A percentile compares a stretch with the other conserved stretches of the same genome.
These are phyloP conservation scores for Timandra comae DNA, from an alignment of 2,888 invertebrate genomes.

Conservation along the genomic window DNA sequence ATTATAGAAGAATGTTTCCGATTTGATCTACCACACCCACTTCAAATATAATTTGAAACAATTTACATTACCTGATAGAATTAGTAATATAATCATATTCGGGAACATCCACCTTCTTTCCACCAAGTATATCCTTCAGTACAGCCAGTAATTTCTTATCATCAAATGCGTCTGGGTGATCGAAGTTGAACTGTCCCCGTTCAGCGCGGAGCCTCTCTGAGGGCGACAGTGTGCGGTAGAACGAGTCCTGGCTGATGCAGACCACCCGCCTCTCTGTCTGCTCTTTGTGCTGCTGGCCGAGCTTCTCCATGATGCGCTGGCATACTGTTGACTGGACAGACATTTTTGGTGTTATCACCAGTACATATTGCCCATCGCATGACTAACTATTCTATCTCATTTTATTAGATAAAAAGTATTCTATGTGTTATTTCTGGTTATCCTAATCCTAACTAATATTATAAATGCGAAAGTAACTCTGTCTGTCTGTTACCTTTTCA, in stretches of 20 bases:
- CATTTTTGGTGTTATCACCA: too few species aligned
- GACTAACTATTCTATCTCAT: too few species aligned
- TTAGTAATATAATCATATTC: constrained; percentile 96
- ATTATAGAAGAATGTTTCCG: too few species aligned
- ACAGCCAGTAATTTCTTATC: constrained; percentile 89
- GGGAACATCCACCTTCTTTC: constrained; percentile 92
- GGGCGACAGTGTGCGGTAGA: constrained; percentile 91
- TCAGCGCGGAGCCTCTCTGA: constrained; percentile 89
- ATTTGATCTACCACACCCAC: too few species aligned
- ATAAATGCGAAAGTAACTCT: too few species aligned
- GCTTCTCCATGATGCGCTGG: constrained; percentile 96
- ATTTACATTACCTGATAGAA: constrained; percentile 82
- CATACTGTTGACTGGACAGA: constrained; percentile 99
- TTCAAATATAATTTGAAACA: constrained; percentile 2
- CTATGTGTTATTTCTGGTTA: too few species aligned
- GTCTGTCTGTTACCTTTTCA: too few species aligned
- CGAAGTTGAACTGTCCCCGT: constrained; percentile 97
- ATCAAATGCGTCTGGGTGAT: constrained; percentile 98
- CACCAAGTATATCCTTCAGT: constrained; percentile 87
- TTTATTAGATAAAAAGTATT: too few species aligned
- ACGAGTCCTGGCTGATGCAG: constrained; percentile 97
- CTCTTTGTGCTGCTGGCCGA: constrained; percentile 94
- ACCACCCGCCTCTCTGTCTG: constrained; percentile 93
- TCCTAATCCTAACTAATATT: too few species aligned
- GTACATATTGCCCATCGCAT: too few species aligned